Conservation (phyloP, 1,140 invertebrate genomes). For the Apis laboriosa region DNA sequence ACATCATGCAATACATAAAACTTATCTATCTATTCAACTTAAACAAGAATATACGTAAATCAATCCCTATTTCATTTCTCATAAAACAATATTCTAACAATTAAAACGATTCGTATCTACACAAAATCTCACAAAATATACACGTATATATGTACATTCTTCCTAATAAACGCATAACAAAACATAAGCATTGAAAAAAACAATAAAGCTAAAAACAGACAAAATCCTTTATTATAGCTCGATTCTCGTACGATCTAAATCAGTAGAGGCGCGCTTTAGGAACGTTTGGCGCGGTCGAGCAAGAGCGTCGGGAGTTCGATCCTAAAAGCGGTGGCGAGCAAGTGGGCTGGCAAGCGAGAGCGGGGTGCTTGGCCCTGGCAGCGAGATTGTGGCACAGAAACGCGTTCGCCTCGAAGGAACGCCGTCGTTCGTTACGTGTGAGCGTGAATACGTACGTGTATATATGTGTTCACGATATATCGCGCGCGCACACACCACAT, state of each 20-base stretch:
- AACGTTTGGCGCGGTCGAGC: slow-evolving; percentile 43
- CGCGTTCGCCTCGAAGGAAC: slow-evolving; percentile 36
- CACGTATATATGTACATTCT: too few species aligned
- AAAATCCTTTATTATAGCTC: background rate
- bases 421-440: background rate
- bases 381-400: slow-evolving; percentile 40
- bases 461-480: background rate
- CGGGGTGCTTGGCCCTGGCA: slow-evolving; percentile 46
- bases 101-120: background rate
- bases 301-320: slow-evolving; percentile 31
- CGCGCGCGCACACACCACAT: background rate
- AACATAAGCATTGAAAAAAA: background rate
- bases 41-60: background rate
- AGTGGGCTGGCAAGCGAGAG: slow-evolving; percentile 56
- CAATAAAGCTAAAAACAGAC: background rate
- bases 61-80: background rate
- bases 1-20: background rate
- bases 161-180: background rate
- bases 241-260: slow-evolving; percentile 10
- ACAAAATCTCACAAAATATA: too few species aligned
- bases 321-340: slow-evolving; percentile 52
- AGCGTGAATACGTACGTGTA: too few species aligned
- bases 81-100: background rate
- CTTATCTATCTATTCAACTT: background rate
- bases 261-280: slow-evolving; percentile 20